Evolutionary conservation across 1,140 invertebrate species (phyloP), one percentile per base, ranked within the genome.

Genomic region (Callitettix versicolor): DNA sequence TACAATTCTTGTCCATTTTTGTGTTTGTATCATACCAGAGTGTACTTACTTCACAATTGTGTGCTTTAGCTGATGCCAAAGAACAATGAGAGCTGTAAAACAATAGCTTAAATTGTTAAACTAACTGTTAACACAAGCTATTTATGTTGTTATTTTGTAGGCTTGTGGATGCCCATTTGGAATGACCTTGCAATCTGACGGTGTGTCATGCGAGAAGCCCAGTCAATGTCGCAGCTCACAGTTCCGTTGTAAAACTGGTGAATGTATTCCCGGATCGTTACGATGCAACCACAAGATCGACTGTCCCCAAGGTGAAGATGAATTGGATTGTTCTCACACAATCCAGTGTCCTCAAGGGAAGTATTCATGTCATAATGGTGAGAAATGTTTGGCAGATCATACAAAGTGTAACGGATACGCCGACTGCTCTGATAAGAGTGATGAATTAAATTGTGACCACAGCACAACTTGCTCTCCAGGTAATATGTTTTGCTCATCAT

Each of bases 351-450:
- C 66, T 0, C 61, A 69, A 9, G 72, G 73, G 7, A 70, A 76
- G 47, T 82, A 81, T 67, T 70, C 72, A 53, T 84, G 81, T 65
- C 63, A 66, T 18, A 78, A 79, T 63, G 65, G 69, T 44, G 76
- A 76, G 46, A 49, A 60, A 30, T 68, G 66, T 51, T 55, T 68
- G 6, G 59, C 59, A 33, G 17, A 57, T 2, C 40, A 55, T 9
- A 26, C 42, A 1, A 20, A 44, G n/a, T 68, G 65, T 24, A 53
- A 67, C 44, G 22, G 24, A 9, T 15, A 53, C 14, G 18, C 46
- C 34, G 63, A 67, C 21, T 82, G 80, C 64, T 62, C 67, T 7
- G 73, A 74, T 71, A 85, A 79, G 2, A 87, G 84, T 62, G 90
- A 94, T 65, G 88, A 93, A 62, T 53, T 50, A 15, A 58, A 58